Evolutionary conservation across 2,113 vertebrate genomes (phyloP).

Genomic region (Istiophorus platypterus): DNA sequence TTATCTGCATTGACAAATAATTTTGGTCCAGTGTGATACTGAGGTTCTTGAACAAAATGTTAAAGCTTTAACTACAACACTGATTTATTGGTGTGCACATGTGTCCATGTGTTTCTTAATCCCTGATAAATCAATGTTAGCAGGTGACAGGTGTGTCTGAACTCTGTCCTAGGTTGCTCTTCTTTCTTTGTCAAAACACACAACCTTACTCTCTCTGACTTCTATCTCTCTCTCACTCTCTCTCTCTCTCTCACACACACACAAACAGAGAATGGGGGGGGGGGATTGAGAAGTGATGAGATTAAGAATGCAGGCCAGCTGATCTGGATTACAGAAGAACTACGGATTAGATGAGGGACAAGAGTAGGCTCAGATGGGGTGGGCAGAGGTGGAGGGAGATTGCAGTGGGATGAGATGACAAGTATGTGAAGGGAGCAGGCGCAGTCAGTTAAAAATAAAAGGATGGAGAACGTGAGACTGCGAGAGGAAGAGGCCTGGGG

Average conservation of each 20-base stretch:
- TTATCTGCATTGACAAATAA: neutral
- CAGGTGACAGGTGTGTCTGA: constrained; percentile 64
- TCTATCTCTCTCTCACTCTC: constrained; percentile 30
- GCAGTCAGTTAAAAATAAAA: constrained; percentile 71
- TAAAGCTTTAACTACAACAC: neutral
- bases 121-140: constrained; percentile 58
- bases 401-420: constrained; percentile 62
- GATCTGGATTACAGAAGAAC: constrained; percentile 82
- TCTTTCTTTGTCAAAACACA: constrained; percentile 57
- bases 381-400: constrained; percentile 25
- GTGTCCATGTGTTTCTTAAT: constrained; percentile 1
- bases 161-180: constrained; percentile 40
- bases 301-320: constrained; percentile 80
- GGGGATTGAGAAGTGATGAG: constrained; percentile 81
- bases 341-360: constrained; percentile 76
- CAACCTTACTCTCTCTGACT: constrained; percentile 48
- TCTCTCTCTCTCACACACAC: constrained; percentile 1
- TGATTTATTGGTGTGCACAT: neutral
- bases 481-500: constrained; percentile 59
- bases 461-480: constrained; percentile 46
- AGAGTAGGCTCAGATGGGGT: constrained; percentile 65
- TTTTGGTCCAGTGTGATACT: neutral
- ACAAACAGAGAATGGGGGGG: constrained; percentile 42
- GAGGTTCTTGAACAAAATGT: neutral
- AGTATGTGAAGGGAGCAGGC: constrained; percentile 54